phyloP scores from a whole-genome alignment of 2,113 vertebrate species.

The Toxotes jaculatrix region DNA sequence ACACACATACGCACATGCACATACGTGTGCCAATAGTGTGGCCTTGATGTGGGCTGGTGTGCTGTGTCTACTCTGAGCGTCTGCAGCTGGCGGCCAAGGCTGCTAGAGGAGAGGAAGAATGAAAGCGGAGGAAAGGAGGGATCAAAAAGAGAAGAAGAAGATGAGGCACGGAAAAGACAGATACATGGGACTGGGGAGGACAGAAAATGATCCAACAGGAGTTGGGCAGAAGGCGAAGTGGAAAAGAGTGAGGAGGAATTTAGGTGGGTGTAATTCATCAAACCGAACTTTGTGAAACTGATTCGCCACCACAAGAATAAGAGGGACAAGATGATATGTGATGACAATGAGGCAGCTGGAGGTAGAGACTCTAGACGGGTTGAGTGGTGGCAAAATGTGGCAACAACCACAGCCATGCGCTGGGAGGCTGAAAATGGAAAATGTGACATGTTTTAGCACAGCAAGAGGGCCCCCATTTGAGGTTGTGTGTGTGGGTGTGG shows the following conservation, averaged over 20 bases:
- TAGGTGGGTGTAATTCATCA: neutral
- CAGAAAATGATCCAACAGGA: neutral
- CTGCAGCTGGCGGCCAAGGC: constrained; percentile 79
- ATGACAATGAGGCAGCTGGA: constrained; percentile 30
- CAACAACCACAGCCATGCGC: constrained; percentile 31
- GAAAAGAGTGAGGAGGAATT: neutral
- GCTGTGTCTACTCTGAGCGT: constrained; percentile 76
- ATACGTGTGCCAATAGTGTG: constrained; percentile 65
- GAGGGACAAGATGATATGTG: neutral
- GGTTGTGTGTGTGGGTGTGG: constrained; percentile 36
- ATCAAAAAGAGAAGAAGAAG: constrained; percentile 1
- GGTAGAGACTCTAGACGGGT: constrained; percentile 13
- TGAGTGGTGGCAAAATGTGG: constrained; percentile 51
- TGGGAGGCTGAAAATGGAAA: constrained; percentile 70
- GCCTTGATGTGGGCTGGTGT: constrained; percentile 81
- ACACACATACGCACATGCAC: constrained; percentile 43
- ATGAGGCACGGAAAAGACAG: neutral
- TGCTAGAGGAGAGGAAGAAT: constrained; percentile 52
- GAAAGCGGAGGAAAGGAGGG: constrained; percentile 35
- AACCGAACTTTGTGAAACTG: neutral
- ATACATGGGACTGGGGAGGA: neutral
- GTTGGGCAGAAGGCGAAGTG: neutral
- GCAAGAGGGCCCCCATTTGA: constrained; percentile 64
- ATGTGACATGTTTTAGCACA: constrained; percentile 62
- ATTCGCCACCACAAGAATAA: neutral